Evolutionary conservation across 2,888 invertebrate genomes (phyloP).

Genomic region (Cephus runcator): DNA sequence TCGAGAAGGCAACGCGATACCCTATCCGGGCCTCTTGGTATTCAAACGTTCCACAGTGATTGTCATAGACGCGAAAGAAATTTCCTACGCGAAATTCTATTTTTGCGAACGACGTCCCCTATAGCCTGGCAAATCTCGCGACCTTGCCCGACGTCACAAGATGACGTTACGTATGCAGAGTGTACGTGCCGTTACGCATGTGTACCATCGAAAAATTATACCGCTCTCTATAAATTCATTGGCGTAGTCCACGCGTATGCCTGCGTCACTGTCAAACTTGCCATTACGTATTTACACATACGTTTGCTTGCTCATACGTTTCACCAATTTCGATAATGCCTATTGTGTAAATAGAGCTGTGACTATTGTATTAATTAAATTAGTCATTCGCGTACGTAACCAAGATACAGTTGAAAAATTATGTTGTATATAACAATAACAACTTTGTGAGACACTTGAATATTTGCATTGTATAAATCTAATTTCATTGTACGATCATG

Average conservation of each 20-base stretch:
- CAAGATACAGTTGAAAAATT: neutral
- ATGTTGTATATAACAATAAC: neutral
- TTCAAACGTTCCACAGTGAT: too few species aligned
- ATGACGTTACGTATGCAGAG: slow-evolving; percentile 1
- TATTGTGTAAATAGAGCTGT: neutral
- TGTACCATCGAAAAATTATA: neutral
- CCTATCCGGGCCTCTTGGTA: neutral
- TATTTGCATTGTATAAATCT: neutral
- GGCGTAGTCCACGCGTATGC: neutral
- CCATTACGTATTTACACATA: neutral
- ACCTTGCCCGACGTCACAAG: slow-evolving; percentile 2
- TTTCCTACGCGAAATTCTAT: slow-evolving; percentile 4
- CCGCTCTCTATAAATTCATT: neutral
- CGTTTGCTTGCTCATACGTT: neutral
- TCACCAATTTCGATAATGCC: neutral
- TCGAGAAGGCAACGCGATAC: neutral
- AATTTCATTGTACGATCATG: neutral
- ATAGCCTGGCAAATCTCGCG: neutral
- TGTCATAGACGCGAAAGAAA: too few species aligned
- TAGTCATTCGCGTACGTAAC: neutral
- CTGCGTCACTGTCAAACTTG: neutral
- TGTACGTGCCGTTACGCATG: slow-evolving; percentile 4
- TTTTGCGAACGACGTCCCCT: neutral
- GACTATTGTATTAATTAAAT: neutral
- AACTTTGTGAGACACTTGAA: neutral